Conservation (phyloP, 2,797 vertebrate species). For the Todus mexicanus region DNA sequence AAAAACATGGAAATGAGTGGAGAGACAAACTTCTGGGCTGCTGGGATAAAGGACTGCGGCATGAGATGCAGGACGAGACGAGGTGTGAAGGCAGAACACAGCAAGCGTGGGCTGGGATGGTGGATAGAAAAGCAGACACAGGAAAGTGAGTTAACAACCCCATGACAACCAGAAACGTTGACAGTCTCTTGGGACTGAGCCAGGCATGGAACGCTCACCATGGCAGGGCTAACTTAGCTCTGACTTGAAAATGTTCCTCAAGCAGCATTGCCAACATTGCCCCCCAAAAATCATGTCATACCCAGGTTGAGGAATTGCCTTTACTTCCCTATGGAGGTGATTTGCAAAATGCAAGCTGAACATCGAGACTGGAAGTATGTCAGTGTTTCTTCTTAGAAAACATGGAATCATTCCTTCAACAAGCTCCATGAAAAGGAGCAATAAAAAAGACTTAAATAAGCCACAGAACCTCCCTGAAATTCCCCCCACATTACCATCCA, state of each 20-base stretch:
- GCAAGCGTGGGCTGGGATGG: neutral
- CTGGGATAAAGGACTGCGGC: neutral
- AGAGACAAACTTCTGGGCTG: conserved; percentile 52
- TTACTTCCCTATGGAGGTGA: neutral
- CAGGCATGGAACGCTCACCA: neutral
- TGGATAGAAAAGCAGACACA: conserved; percentile 25
- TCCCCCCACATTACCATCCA: neutral
- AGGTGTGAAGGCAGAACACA: conserved; percentile 54
- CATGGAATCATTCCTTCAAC: neutral
- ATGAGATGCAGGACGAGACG: conserved; percentile 10
- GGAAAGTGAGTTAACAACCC: conserved; percentile 50
- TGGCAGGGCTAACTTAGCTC: conserved; percentile 4
- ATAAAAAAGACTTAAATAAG: neutral
- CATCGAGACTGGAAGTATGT: neutral
- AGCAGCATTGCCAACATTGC: neutral
- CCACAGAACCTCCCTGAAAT: neutral
- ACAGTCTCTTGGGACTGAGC: conserved; percentile 31
- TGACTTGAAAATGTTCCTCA: neutral
- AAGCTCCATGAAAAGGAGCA: neutral
- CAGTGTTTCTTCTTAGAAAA: neutral
- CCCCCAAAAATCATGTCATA: neutral
- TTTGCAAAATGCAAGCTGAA: neutral
- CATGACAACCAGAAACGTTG: conserved; percentile 18
- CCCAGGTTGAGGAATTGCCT: neutral
- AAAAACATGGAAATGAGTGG: neutral